Base-by-base conservation (phyloP, 2,797 vertebrate species). In the Enteromius afrohamiltoni region DNA sequence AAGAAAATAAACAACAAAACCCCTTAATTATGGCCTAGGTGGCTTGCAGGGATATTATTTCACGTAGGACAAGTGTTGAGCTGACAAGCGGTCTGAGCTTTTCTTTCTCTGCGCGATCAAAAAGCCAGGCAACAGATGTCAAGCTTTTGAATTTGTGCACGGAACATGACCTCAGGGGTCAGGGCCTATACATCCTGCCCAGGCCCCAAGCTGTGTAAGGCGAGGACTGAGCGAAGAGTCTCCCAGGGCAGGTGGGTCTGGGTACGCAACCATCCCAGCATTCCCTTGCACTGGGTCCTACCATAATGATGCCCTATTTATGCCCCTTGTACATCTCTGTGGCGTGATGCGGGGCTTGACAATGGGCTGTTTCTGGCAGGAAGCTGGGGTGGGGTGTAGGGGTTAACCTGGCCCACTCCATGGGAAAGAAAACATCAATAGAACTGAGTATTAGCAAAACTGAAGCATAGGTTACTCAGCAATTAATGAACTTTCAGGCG, bases 121-220 rank as follows among this genome's bases (percentile, higher is more conserved):
- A 89, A 89, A 94, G 93, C 92, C 89, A 93, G 89, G 92, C 93
- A 95, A 92, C 94, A 96, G 93, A 95, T 95, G 94, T 95, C 93
- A 93, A 89, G 91, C 91, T 91, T 94, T 93, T 92, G 92, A 95
- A 93, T 88, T 85, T 92, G 86, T 86, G 91, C 91, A 93, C 92
- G 93, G 93, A 94, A 92, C 83, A 89, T 93, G 93, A 95, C 94
- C 92, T 93, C 88, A 83, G 92, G 92, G 94, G 94, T 94, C 93
- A 93, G 91, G 92, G 91, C 90, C 91, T 90, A 91, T 91, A 91
- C 91, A 94, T 91, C 91, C 91, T 92, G 90, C 88, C 74, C 85
- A 87, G 0, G 91, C 92, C 92, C 93, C 93, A 93, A 93, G 93
- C 93, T 94, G 93, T 89, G 93, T 87, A 83, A 89, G 92, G 89